Evolutionary conservation across 2,888 invertebrate species (phyloP).

Genomic region (Synanthedon andrenaeformis): DNA sequence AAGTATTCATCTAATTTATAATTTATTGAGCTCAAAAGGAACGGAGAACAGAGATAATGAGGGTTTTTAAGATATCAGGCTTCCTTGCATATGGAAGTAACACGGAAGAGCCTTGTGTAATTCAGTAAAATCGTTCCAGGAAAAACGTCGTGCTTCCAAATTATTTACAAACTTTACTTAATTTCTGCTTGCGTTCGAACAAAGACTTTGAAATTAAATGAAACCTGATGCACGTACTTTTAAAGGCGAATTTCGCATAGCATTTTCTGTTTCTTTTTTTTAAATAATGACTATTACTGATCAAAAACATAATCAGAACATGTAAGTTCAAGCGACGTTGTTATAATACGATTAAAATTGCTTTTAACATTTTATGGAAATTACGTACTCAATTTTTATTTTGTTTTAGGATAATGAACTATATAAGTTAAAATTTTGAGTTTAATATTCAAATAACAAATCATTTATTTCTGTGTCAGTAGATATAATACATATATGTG

Average conservation of each 20-base stretch:
- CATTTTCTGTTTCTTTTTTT: no score
- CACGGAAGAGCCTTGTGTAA: conserved; percentile 32
- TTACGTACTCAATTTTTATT: background rate
- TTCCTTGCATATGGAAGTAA: conserved; percentile 26
- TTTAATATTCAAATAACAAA: no score
- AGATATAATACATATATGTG: no score
- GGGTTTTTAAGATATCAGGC: conserved; percentile 23
- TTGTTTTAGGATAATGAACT: no score
- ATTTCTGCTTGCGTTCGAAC: conserved; percentile 3
- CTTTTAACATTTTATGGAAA: conserved; percentile 8
- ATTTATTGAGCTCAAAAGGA: conserved; percentile 48
- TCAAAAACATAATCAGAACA: conserved; percentile 16
- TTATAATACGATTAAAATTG: conserved; percentile 34
- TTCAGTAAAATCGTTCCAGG: conserved; percentile 35
- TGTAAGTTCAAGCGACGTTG: conserved; percentile 24
- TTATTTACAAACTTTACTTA: conserved; percentile 19
- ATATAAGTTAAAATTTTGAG: no score
- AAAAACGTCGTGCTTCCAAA: conserved; percentile 30
- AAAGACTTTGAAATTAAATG: background rate
- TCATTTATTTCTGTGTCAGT: no score
- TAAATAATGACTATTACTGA: background rate
- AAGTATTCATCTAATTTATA: conserved; percentile 41
- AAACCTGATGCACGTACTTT: no score
- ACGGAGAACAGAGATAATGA: conserved; percentile 30
- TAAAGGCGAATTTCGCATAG: no score